Evolutionary conservation across 2,888 invertebrate species (phyloP).

Genomic region (Morinoia aosen): DNA sequence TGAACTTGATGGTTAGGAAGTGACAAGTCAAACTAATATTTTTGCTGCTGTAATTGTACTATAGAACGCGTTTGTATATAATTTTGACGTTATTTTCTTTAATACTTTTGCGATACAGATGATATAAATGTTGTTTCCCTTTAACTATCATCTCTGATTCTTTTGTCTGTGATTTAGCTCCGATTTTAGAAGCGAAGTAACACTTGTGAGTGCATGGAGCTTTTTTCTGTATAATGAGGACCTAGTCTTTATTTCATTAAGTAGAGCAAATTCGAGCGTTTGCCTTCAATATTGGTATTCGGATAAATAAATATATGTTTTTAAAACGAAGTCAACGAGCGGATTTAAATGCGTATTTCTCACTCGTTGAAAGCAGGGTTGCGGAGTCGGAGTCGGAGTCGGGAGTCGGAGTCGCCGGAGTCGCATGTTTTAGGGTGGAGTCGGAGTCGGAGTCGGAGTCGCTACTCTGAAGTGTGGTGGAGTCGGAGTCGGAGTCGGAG

Average conservation of each 20-base stretch:
- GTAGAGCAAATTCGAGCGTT: background rate
- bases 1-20: background rate
- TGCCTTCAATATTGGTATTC: background rate
- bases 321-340: background rate
- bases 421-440: too few relatives aligned
- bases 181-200: background rate
- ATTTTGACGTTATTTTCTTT: background rate
- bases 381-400: too few relatives aligned
- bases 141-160: background rate
- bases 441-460: too few relatives aligned
- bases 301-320: background rate
- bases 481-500: too few relatives aligned
- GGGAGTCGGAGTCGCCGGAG: too few relatives aligned
- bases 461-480: too few relatives aligned
- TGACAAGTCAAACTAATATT: background rate
- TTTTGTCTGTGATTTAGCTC: conserved; percentile 6
- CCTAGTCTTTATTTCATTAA: background rate
- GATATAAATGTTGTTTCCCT: background rate
- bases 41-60: background rate
- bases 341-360: background rate
- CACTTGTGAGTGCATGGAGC: background rate
- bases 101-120: conserved; percentile 9
- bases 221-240: background rate
- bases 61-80: conserved; percentile 12
- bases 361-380: background rate